Evolutionary conservation across 2,888 invertebrate genomes (phyloP).

Genomic region (Bellardia bayeri): DNA sequence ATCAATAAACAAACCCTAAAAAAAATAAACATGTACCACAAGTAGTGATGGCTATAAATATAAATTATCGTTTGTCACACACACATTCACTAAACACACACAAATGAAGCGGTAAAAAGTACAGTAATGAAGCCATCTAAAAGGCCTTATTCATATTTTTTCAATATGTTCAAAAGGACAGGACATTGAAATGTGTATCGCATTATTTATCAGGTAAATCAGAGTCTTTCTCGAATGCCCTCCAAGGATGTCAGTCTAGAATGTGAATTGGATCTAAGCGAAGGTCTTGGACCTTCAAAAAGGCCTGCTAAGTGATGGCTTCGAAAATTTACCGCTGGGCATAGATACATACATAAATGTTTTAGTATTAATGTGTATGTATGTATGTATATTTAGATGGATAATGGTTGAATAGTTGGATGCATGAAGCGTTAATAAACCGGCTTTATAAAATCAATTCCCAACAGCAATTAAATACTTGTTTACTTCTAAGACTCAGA

Average conservation of each 20-base stretch:
- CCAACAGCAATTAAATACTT: conserved; percentile 54
- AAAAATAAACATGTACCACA: conserved; percentile 6
- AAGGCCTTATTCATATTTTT: too few species aligned
- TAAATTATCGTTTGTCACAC: conserved; percentile 19
- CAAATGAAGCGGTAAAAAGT: neutral
- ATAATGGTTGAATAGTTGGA: neutral
- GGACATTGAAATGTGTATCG: too few species aligned
- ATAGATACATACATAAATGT: neutral
- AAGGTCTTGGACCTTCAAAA: too few species aligned
- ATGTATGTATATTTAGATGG: neutral
- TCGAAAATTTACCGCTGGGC: too few species aligned
- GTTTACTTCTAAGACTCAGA: conserved; percentile 43
- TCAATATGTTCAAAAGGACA: too few species aligned
- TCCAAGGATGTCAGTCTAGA: too few species aligned
- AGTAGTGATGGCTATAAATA: conserved; percentile 10
- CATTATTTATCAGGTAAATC: too few species aligned
- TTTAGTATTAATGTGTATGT: neutral
- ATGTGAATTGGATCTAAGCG: too few species aligned
- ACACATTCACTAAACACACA: neutral
- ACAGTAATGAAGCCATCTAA: too few species aligned
- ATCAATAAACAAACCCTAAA: conserved; percentile 19
- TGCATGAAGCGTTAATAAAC: conserved; percentile 10
- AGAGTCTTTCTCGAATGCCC: too few species aligned
- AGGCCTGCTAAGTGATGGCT: too few species aligned
- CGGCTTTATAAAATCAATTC: conserved; percentile 53